Evolutionary conservation across 2,113 vertebrate species (phyloP), one percentile per base, ranked within the genome.

Genomic region (Scytalopus superciliaris): DNA sequence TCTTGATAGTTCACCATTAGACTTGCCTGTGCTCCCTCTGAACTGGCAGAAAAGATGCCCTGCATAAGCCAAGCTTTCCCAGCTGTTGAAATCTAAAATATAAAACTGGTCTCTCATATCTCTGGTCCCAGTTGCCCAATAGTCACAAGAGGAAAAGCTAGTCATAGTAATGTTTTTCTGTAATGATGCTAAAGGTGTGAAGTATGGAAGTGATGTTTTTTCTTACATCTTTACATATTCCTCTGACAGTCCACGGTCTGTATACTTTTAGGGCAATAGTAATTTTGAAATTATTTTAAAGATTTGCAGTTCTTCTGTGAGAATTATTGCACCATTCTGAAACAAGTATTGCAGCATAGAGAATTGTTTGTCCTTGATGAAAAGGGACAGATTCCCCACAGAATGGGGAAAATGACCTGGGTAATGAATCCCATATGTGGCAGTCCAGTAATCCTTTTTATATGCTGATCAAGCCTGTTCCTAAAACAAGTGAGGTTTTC

Each of bases 391-490:
- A 73, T 92, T 77, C 42, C 35, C 50, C 27, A 75, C 9, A 75
- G 76, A 94, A 88, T 13, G 11, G n/a, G 27, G 35, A 80, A 94
- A 87, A 63, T 84, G 2, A 63, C 56, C 52, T 90, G 64, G 33
- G 47, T 84, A 93, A 86, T 67, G 35, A 93, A 47, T 78, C 69
- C 89, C 73, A n/a, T 93, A 92, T 86, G 93, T 78, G 77, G 47
- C 31, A 44, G 52, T 72, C 79, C 80, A 72, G 33, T 84, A 86
- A 90, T 66, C 69, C 60, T 62, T 90, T 95, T 90, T 84, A 82
- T 94, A 89, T 87, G 81, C 47, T 92, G 47, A 93, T 93, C 64
- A 87, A 95, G 33, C 23, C 31, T 89, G 47, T 90, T 74, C 56
- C 66, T 67, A 84, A 86, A 94, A 70, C 76, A 86, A 78, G 64